Evolutionary conservation across 1,140 invertebrate genomes (phyloP).

Genomic region (Leptopilina boulardi): DNA sequence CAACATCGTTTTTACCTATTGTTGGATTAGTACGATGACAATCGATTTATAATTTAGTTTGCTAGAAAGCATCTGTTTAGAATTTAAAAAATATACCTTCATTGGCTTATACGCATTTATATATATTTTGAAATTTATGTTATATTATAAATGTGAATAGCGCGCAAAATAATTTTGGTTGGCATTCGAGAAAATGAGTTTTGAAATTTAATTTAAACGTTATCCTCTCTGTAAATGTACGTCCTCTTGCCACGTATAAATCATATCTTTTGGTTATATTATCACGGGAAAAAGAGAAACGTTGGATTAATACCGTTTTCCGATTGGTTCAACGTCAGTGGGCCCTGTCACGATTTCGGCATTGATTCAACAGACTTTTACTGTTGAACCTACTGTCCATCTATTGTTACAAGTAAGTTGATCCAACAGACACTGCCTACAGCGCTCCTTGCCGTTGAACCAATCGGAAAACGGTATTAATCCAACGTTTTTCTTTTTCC

Average conservation of each 20-base stretch:
- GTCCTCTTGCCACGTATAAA: slow-evolving; percentile 22
- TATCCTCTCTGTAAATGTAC: slow-evolving; percentile 19
- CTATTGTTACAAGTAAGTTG: no score
- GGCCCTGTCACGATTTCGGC: no score
- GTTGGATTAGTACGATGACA: slow-evolving; percentile 10
- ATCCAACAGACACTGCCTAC: no score
- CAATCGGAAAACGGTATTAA: no score
- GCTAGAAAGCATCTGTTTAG: background rate
- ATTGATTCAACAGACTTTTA: no score
- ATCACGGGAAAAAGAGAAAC: no score
- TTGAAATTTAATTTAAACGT: slow-evolving; percentile 32
- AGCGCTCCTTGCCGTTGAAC: no score
- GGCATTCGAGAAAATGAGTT: background rate
- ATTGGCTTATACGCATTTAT: background rate
- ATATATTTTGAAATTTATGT: background rate
- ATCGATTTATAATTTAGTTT: slow-evolving; percentile 28
- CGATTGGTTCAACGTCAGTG: no score
- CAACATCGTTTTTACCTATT: background rate
- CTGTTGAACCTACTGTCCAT: no score
- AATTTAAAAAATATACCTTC: background rate
- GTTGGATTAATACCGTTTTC: no score
- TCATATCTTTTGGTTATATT: slow-evolving; percentile 30
- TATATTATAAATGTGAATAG: background rate
- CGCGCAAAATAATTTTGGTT: background rate
- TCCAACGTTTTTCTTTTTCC: no score